Evolutionary conservation across 2,888 invertebrate species (phyloP).

Genomic region (Choreutis nemorana): DNA sequence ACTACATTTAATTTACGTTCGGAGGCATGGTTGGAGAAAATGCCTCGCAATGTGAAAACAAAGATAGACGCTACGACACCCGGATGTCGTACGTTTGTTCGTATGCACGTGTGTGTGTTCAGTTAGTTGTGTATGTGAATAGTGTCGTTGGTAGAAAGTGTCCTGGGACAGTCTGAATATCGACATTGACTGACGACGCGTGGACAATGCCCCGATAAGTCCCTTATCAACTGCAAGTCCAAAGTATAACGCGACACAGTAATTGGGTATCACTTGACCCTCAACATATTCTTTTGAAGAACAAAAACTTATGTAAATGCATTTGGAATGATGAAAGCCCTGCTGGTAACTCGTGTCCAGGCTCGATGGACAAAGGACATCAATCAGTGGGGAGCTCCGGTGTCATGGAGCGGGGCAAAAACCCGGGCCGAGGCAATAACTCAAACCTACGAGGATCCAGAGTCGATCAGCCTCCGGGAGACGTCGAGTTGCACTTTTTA

Average conservation of each 20-base stretch:
- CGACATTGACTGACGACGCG: too few relatives aligned
- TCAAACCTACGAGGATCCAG: conserved; percentile 44
- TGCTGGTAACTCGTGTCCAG: too few relatives aligned
- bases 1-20: too few relatives aligned
- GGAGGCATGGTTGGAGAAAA: too few relatives aligned
- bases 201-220: too few relatives aligned
- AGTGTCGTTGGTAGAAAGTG: conserved; percentile 36
- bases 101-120: not conserved
- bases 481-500: conserved; percentile 54
- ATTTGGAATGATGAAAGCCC: too few relatives aligned
- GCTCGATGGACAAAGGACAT: conserved; percentile 43
- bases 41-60: conserved; percentile 14
- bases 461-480: conserved; percentile 31
- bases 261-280: too few relatives aligned
- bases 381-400: conserved; percentile 19
- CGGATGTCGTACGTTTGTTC: conserved; percentile 17
- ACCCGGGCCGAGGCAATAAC: conserved; percentile 31
- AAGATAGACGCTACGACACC: conserved; percentile 18
- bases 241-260: too few relatives aligned
- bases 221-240: too few relatives aligned
- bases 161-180: too few relatives aligned
- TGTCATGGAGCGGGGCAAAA: conserved; percentile 17
- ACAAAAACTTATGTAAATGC: too few relatives aligned
- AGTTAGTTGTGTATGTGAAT: conserved; percentile 28
- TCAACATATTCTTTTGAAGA: too few relatives aligned